Base-by-base conservation (phyloP, 23 tunicate genomes). In the Aplidium turbinatum region DNA sequence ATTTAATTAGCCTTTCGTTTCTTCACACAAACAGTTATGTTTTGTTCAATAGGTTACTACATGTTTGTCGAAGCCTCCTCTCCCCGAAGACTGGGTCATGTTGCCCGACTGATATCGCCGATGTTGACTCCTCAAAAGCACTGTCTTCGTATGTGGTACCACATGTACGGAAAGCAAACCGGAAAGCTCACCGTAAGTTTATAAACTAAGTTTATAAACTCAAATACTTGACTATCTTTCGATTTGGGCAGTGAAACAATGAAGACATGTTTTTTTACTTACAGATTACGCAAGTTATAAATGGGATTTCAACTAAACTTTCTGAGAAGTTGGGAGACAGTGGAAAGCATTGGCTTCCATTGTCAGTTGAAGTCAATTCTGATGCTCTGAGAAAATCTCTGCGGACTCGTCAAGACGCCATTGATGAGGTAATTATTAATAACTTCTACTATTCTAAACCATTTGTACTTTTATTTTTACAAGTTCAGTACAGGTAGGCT, bases 91-190 rank as follows among this genome's bases (percentile, higher is more conserved):
- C 24, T 35, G 3, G 92, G 92, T 20, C 96, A 95, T 63, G 42
- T 34, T 16, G 92, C 92, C 18, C 76, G 78, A 20, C 76, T 95
- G 21, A 52, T 78, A 0, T 82, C 96, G 2, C 99, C 99, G 0
- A 51, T 42, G 0, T 70, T 95, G 4, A 83, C 96, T 2, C 63
- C 85, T 28, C 33, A 33, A 6, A 61, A 62, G 19, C 99, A 95
- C 47, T 95, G 99, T 60, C 45, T 95, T 27, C 67, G 75, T 4
- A 35, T 84, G 47, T 89, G 86, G 91, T 95, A 95, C 50, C 96
- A 95, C 61, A 95, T 95, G 99, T 87, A 89, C 64, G 99, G 99
- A 19, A 63, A 79, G 27, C 92, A 88, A 78, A 88, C 80, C 21
- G 96, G 96, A 13, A 39, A 51, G 29, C 63, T 95, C 7, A 35